Percentiles rank a stretch among this genome's conserved stretches.
Evolutionary conservation across 2,888 invertebrate genomes (phyloP).

Genomic region (Gymnocheta viridis): DNA sequence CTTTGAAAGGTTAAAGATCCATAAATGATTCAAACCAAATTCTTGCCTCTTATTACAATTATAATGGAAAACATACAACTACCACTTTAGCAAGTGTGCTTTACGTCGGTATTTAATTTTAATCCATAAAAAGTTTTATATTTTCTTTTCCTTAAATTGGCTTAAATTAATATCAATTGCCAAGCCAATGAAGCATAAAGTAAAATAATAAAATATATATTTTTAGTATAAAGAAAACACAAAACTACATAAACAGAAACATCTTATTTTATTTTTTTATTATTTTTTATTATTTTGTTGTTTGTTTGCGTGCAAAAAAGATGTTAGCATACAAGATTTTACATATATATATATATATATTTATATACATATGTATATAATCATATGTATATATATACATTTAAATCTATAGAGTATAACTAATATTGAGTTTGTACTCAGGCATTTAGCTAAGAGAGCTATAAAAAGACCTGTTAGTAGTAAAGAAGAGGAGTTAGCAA

Average conservation of each 20-base stretch:
- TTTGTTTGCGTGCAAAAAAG: too few species aligned
- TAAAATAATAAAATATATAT: constrained; percentile 44
- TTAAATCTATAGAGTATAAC: too few species aligned
- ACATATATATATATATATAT: too few species aligned
- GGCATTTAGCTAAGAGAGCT: constrained; percentile 49
- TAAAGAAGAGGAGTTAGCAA: neutral
- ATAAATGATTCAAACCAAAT: neutral
- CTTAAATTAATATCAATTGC: constrained; percentile 54
- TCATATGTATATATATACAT: too few species aligned
- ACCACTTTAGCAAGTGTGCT: neutral
- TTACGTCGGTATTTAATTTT: constrained; percentile 11
- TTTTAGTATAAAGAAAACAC: too few species aligned
- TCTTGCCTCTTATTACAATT: constrained; percentile 1
- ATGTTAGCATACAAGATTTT: too few species aligned
- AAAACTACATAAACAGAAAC: constrained; percentile 16
- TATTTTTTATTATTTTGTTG: neutral
- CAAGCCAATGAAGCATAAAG: constrained; percentile 61
- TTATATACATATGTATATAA: too few species aligned
- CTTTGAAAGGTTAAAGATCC: neutral
- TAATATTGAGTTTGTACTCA: constrained; percentile 12
- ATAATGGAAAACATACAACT: neutral
- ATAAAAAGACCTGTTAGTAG: constrained; percentile 55
- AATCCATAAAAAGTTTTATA: constrained; percentile 40
- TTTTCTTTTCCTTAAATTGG: constrained; percentile 49
- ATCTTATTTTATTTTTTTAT: neutral